A percentile compares a stretch with the other conserved stretches of the same genome.
These are phyloP conservation scores for Propsilocerus akamusi DNA, from an alignment of 1,140 invertebrate species.

Conservation along the genomic window DNA sequence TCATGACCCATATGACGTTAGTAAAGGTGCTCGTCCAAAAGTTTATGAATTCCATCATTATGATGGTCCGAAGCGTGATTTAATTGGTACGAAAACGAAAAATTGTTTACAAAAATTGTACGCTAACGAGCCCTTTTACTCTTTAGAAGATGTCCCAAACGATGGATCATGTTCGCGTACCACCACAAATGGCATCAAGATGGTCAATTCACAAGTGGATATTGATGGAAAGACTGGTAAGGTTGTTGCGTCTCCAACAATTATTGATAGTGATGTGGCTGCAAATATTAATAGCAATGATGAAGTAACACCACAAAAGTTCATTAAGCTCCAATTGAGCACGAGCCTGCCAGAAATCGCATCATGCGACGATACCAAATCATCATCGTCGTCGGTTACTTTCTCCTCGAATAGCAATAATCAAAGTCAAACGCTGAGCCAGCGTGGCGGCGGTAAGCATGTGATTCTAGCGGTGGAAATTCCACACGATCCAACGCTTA, in stretches of 20 bases:
- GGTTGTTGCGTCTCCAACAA: background rate
- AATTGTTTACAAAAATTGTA: background rate
- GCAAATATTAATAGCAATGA: background rate
- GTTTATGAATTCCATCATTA: background rate
- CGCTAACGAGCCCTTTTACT: background rate
- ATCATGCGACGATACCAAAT: background rate
- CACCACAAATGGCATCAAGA: background rate
- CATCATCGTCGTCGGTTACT: background rate
- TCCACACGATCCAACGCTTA: background rate
- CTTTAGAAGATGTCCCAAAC: background rate
- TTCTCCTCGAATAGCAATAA: background rate
- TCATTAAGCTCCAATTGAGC: background rate
- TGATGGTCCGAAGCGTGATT: background rate
- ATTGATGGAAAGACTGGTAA: background rate
- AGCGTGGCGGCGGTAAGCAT: background rate
- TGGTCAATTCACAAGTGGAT: background rate
- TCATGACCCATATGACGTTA: background rate
- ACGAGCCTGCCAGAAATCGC: background rate
- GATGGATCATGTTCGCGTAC: background rate
- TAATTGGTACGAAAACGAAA: background rate
- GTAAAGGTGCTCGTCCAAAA: background rate
- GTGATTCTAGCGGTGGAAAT: background rate
- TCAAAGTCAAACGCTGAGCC: background rate
- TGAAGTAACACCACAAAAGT: background rate
- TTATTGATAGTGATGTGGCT: background rate